Base-by-base conservation (phyloP, 2,888 invertebrate genomes). In the Nemapogon koenigi region DNA sequence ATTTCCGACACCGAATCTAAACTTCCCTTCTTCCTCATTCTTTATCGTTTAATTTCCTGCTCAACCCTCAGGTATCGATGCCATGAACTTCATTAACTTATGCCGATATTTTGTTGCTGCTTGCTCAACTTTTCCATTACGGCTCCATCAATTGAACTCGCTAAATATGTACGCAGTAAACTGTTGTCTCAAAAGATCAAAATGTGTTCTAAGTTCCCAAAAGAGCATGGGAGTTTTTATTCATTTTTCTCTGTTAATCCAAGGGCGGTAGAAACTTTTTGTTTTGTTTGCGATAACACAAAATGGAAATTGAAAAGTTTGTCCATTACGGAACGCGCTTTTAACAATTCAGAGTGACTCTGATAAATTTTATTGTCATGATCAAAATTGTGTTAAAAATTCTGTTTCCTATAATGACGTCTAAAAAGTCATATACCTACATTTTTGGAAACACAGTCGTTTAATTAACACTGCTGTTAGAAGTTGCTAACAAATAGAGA, bases 41-140 rank as follows among this genome's bases (percentile, higher is more conserved):
- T 75, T 78, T 78, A 75, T 78, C 73, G 72, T 73, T 73, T 76
- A 73, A 76, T 78, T 76, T 76, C 76, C 75, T 71, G 71, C 60
- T 66, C 66, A 59, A 62, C 57, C 63, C 62, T 67, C 64, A 62
- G 61, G 41, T 75, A 76, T 73, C 55, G 60, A 66, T 75, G 75
- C 71, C 70, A 65, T 65, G 64, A 65, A 65, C 69, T 67, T 73
- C 72, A 70, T 72, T 78, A 72, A 71, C 69, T 75, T 73, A 65
- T 72, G 66, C 67, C 69, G 57, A 55, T 59, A n/a, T 67, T 75
- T 72, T 75, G 72, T 73, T 71, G 68, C 68, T 72, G 58, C 65
- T 61, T 68, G 71, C 71, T 71, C 70, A 78, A 75, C 75, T 76
- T 78, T 73, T 67, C 69, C 69, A 75, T 78, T 75, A 76, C 66